phyloP scores from a whole-genome alignment of 2,888 invertebrate genomes.

The Glaucopsyche alexis region DNA sequence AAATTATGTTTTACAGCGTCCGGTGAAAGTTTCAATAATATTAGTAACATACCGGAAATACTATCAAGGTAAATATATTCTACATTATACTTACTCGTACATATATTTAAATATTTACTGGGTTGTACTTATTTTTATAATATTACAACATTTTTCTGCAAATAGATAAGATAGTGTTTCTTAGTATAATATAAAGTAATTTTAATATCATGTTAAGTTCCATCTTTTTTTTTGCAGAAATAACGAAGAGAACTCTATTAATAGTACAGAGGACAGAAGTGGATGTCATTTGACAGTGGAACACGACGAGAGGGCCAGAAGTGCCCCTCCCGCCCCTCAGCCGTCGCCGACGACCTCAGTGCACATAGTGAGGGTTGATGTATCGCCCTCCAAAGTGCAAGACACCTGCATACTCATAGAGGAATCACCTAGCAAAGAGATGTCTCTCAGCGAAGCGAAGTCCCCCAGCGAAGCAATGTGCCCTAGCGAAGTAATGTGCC shows the following conservation, averaged over 20 bases:
- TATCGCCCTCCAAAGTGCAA: constrained; percentile 43
- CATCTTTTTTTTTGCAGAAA: constrained; percentile 31
- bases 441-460: background rate
- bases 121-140: no score
- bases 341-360: constrained; percentile 47
- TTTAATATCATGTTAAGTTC: no score
- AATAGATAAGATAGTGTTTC: no score
- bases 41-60: constrained; percentile 53
- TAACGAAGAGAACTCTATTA: constrained; percentile 51
- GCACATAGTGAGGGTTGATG: constrained; percentile 39
- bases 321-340: constrained; percentile 50
- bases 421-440: constrained; percentile 40
- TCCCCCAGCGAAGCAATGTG: background rate
- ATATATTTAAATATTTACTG: no score
- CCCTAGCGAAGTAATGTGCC: background rate
- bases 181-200: no score
- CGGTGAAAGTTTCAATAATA: constrained; percentile 56
- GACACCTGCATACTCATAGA: constrained; percentile 62
- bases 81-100: no score
- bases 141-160: no score
- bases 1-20: constrained; percentile 45
- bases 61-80: constrained; percentile 50
- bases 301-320: constrained; percentile 54
- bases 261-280: constrained; percentile 57
- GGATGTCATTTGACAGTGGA: constrained; percentile 55